Evolutionary conservation across 2,888 invertebrate genomes (phyloP).

Genomic region (Drosophila koepferae): DNA sequence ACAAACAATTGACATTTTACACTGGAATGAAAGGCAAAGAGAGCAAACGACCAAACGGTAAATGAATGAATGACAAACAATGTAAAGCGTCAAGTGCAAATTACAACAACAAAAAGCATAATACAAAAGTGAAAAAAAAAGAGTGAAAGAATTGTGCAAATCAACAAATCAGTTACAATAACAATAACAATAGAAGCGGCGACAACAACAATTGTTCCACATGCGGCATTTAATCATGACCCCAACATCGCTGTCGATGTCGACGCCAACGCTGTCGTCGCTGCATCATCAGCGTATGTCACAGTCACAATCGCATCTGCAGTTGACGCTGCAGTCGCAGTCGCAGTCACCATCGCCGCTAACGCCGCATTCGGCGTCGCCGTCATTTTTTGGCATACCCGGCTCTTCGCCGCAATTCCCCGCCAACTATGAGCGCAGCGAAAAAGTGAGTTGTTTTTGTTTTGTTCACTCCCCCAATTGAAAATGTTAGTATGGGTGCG

Average conservation of each 20-base stretch:
- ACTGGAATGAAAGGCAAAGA: conserved; percentile 52
- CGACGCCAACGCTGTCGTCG: conserved; percentile 72
- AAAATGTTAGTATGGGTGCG: conserved; percentile 5
- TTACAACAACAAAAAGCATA: conserved; percentile 13
- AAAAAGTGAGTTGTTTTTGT: conserved; percentile 79
- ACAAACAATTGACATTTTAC: conserved; percentile 74
- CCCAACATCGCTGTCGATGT: conserved; percentile 73
- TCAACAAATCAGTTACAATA: conserved; percentile 33
- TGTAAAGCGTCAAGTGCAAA: conserved; percentile 49
- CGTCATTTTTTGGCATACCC: conserved; percentile 61
- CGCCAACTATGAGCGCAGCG: conserved; percentile 81
- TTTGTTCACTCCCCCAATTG: not conserved
- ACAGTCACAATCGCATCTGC: conserved; percentile 39
- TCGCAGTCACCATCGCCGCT: conserved; percentile 51
- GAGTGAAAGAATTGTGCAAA: conserved; percentile 56
- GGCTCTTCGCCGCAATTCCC: conserved; percentile 77
- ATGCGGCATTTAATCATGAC: conserved; percentile 81
- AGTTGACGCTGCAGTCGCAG: conserved; percentile 32
- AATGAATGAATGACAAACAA: conserved; percentile 47
- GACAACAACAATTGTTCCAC: conserved; percentile 26
- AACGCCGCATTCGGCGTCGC: conserved; percentile 63
- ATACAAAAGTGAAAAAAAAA: conserved; percentile 18
- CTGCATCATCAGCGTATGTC: conserved; percentile 72
- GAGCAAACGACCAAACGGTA: conserved; percentile 28
- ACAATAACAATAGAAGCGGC: not conserved